Conservation (phyloP, 2,797 vertebrate genomes). For the Halcyon badia region DNA sequence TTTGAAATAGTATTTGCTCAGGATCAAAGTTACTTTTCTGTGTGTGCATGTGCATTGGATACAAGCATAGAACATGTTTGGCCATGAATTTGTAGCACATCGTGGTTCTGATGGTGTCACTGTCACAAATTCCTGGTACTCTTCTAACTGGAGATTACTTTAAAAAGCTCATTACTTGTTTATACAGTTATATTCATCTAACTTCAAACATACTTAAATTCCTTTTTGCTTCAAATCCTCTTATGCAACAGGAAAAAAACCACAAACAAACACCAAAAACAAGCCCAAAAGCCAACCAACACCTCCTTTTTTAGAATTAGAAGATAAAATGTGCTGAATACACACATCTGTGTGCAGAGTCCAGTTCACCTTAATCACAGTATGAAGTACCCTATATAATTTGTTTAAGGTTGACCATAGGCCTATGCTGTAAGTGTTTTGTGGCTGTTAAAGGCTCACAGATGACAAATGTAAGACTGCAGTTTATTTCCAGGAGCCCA, state of each 20-base stretch:
- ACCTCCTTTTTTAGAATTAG: neutral
- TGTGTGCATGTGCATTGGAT: neutral
- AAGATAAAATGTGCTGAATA: neutral
- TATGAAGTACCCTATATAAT: neutral
- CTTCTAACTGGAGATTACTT: neutral
- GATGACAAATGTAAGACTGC: slow-evolving; percentile 40
- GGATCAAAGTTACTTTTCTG: neutral
- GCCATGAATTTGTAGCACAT: neutral
- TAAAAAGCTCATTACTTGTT: neutral
- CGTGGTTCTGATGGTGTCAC: neutral
- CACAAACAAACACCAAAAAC: neutral
- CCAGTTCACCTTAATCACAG: neutral
- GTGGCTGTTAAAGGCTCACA: slow-evolving; percentile 28
- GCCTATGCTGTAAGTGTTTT: neutral
- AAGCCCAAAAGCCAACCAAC: neutral
- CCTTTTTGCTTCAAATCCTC: neutral
- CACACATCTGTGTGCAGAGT: neutral
- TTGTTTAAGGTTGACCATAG: slow-evolving; percentile 41
- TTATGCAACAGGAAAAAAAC: neutral
- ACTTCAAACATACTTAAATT: neutral
- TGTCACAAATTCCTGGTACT: neutral
- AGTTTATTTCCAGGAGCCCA: slow-evolving; percentile 15
- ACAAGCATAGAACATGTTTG: neutral
- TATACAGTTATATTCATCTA: neutral
- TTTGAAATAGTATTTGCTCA: neutral